A percentile compares a stretch with the other conserved stretches of the same genome.
These are phyloP conservation scores for Phalanger gymnotis DNA, from an alignment of 2,797 vertebrate genomes.

Conservation along the genomic window DNA sequence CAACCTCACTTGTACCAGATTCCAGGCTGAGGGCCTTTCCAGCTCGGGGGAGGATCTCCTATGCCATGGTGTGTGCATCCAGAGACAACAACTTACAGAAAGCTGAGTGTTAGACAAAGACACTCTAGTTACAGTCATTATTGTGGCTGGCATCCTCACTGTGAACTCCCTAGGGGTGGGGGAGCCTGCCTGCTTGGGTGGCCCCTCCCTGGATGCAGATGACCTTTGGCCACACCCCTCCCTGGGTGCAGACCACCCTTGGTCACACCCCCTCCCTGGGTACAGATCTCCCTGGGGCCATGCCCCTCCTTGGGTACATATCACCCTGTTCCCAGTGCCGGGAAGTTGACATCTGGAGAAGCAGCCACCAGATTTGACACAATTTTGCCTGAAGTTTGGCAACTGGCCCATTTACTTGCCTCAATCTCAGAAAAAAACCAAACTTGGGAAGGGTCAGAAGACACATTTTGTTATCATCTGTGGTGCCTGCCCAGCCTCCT, in stretches of 20 bases:
- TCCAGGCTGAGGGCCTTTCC: neutral
- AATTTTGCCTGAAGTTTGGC: neutral
- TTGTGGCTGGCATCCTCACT: neutral
- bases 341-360: neutral
- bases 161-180: too few species aligned
- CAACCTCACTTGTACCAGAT: too few species aligned
- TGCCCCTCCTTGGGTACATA: neutral
- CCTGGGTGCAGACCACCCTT: too few species aligned
- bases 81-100: neutral
- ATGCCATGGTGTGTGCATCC: neutral
- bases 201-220: neutral
- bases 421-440: neutral
- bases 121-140: too few species aligned
- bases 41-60: neutral
- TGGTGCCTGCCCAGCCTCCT: neutral
- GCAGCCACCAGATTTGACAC: neutral
- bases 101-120: neutral
- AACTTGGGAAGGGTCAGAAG: neutral
- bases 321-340: neutral
- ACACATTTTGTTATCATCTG: neutral
- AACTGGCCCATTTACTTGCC: neutral
- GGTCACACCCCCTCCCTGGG: conserved; percentile 4
- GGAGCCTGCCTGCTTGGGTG: neutral
- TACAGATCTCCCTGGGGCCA: too few species aligned
- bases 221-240: neutral